Evolutionary conservation across 2,113 vertebrate genomes (phyloP).

Genomic region (Silurus glanis): DNA sequence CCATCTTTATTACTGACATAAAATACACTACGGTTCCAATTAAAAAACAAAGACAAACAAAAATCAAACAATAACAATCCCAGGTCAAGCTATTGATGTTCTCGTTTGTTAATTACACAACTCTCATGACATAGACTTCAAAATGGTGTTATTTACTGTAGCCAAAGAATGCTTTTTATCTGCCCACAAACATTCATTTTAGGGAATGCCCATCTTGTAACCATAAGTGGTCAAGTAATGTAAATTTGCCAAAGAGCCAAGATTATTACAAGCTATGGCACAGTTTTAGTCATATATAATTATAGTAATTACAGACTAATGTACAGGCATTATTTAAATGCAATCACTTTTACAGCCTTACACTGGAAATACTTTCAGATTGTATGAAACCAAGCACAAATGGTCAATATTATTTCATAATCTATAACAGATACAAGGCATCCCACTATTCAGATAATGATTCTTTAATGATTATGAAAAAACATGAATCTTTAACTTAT

Average conservation of each 20-base stretch:
- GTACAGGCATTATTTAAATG: constrained; percentile 22
- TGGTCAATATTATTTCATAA: not conserved
- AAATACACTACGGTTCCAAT: not conserved
- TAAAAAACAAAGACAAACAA: too few species aligned
- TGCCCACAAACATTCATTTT: constrained; percentile 50
- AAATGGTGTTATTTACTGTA: constrained; percentile 55
- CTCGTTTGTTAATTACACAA: constrained; percentile 44
- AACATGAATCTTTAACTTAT: not conserved
- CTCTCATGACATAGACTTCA: constrained; percentile 42
- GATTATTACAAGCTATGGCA: constrained; percentile 44
- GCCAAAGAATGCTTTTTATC: constrained; percentile 57
- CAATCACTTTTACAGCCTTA: constrained; percentile 30
- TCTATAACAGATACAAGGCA: not conserved
- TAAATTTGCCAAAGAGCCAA: constrained; percentile 39
- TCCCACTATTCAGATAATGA: not conserved
- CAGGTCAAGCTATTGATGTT: constrained; percentile 37
- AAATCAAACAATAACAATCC: too few species aligned
- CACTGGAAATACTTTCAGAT: not conserved
- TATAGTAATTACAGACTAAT: constrained; percentile 36
- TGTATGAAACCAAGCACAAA: not conserved
- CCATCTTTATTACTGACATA: not conserved
- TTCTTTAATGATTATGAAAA: not conserved
- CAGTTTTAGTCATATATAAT: constrained; percentile 40
- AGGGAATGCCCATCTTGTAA: constrained; percentile 38
- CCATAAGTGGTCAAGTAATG: constrained; percentile 42